Evolutionary conservation across 2,113 vertebrate species (phyloP).

Genomic region (Regulus satrapa): DNA sequence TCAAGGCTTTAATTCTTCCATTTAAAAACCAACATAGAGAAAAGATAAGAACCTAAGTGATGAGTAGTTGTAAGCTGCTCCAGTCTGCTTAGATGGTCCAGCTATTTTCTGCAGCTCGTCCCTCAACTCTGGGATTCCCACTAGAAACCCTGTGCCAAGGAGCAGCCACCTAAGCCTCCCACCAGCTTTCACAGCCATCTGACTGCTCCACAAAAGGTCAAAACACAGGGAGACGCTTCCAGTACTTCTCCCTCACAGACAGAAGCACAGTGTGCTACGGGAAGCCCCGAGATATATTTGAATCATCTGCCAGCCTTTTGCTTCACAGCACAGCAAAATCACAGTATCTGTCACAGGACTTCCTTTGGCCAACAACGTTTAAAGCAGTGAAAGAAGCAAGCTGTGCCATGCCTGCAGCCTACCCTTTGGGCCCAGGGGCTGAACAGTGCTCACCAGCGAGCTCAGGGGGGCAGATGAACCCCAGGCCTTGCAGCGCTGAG

Average conservation of each 20-base stretch:
- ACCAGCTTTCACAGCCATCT: neutral
- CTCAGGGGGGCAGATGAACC: neutral
- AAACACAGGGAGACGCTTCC: neutral
- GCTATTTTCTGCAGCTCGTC: fast-evolving
- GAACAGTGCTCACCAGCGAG: neutral
- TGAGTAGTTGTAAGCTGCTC: neutral
- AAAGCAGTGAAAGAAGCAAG: neutral
- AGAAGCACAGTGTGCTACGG: neutral
- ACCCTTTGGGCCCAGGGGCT: neutral
- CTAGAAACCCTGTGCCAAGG: neutral
- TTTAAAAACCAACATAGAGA: neutral
- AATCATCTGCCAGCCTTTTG: neutral
- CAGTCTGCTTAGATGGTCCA: neutral
- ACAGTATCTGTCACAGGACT: neutral
- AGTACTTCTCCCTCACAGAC: neutral
- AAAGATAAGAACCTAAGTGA: neutral
- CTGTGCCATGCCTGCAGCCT: neutral
- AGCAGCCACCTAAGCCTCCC: neutral
- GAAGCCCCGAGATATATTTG: neutral
- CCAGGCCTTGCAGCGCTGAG: fast-evolving
- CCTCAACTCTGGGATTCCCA: neutral
- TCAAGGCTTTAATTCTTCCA: neutral
- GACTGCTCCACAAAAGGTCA: neutral
- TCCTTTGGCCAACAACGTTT: neutral
- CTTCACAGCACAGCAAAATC: neutral